A percentile compares a stretch with the other conserved stretches of the same genome.
phyloP scores from a whole-genome alignment of 2,113 vertebrate genomes.

The Tretioscincus oriximinensis region DNA sequence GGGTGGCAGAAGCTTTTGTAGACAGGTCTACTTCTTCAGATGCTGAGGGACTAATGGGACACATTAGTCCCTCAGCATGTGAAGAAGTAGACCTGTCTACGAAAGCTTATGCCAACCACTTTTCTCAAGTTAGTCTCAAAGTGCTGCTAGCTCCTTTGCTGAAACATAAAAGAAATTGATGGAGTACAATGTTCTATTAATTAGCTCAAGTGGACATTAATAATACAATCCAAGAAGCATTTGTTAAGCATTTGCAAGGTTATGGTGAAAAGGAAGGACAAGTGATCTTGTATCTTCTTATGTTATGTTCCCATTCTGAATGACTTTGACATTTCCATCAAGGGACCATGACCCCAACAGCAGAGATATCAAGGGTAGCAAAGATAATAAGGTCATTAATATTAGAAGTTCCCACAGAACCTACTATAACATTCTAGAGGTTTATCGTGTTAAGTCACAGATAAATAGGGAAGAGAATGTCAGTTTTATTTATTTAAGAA shows the following conservation, averaged over 20 bases:
- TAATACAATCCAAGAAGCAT: neutral
- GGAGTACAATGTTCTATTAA: neutral
- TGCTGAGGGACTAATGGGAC: too few relatives aligned
- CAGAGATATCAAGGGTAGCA: neutral
- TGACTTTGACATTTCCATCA: neutral
- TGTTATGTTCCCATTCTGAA: neutral
- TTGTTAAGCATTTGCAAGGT: neutral
- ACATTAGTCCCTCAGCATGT: too few relatives aligned
- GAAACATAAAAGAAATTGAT: neutral
- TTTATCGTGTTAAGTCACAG: constrained; percentile 1
- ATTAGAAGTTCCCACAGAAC: neutral
- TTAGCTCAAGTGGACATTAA: neutral
- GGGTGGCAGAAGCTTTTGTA: too few relatives aligned
- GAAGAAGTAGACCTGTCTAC: too few relatives aligned
- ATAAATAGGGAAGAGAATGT: constrained; percentile 27
- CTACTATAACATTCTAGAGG: neutral
- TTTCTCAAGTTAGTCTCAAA: too few relatives aligned
- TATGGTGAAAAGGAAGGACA: neutral
- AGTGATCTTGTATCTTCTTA: neutral
- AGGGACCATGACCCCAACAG: neutral
- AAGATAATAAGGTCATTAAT: neutral
- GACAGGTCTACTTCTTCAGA: too few relatives aligned
- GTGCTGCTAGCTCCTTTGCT: too few relatives aligned
- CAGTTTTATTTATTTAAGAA: constrained; percentile 15
- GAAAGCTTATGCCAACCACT: too few relatives aligned